These are phyloP conservation scores for Pogonophryne albipinna DNA, from an alignment of 2,797 vertebrate species.

Conservation along the genomic window DNA sequence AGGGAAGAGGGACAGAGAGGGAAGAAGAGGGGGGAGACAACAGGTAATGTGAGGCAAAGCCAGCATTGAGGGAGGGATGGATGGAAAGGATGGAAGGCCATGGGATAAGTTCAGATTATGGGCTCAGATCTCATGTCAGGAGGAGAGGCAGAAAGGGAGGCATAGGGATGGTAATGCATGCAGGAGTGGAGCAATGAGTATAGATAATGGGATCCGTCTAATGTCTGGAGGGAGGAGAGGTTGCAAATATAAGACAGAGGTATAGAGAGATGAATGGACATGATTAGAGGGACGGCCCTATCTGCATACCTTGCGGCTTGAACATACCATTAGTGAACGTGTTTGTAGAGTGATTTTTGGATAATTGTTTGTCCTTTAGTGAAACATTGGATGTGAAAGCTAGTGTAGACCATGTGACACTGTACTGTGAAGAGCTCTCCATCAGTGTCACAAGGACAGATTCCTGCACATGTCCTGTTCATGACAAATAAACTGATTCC, in stretches of 20 bases:
- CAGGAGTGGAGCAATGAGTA: constrained; percentile 47
- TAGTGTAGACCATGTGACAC: background rate
- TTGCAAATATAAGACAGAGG: constrained; percentile 56
- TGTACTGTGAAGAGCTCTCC: constrained; percentile 20
- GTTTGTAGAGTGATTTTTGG: constrained; percentile 23
- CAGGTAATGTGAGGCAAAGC: constrained; percentile 55
- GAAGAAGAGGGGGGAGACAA: constrained; percentile 38
- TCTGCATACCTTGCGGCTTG: constrained; percentile 28
- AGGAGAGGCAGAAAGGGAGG: constrained; percentile 40
- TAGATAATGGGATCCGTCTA: constrained; percentile 68
- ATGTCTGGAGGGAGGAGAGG: constrained; percentile 61
- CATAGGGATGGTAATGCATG: constrained; percentile 34
- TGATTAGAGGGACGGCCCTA: constrained; percentile 11
- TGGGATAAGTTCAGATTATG: constrained; percentile 60
- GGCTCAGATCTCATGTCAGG: constrained; percentile 57
- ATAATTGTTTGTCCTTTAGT: background rate
- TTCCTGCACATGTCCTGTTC: constrained; percentile 46
- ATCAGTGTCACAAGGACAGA: constrained; percentile 48
- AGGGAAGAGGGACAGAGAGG: constrained; percentile 53
- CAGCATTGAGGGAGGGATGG: constrained; percentile 38
- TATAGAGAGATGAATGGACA: constrained; percentile 47
- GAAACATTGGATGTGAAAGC: constrained; percentile 11
- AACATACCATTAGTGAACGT: constrained; percentile 16
- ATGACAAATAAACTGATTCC: constrained; percentile 59
- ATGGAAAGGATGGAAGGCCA: constrained; percentile 34